phyloP scores from a whole-genome alignment of 2,113 vertebrate genomes.

The Sebastes schlegelii region DNA sequence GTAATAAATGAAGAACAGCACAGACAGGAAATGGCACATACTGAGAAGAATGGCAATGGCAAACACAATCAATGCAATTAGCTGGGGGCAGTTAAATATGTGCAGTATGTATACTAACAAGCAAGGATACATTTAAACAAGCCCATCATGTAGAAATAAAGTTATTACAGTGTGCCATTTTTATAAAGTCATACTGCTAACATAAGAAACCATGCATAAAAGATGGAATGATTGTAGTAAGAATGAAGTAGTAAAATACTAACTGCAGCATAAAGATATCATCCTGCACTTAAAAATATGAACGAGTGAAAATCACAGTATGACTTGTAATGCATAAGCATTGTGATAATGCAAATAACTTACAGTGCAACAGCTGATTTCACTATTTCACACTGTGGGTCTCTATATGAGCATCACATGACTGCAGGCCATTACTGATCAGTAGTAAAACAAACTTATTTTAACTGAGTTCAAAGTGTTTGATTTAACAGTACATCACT shows the following conservation, averaged over 20 bases:
- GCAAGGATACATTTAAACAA: background rate
- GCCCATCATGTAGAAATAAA: background rate
- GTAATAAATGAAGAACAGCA: background rate
- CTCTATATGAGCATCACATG: too few relatives aligned
- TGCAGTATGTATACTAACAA: background rate
- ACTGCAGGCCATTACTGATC: too few relatives aligned
- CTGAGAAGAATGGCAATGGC: background rate
- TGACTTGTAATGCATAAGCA: constrained; percentile 3
- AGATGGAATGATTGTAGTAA: background rate
- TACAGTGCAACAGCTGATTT: constrained; percentile 34
- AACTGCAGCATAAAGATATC: background rate
- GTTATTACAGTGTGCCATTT: background rate
- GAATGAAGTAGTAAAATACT: background rate
- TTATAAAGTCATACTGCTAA: background rate
- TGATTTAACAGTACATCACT: too few relatives aligned
- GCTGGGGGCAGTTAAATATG: background rate
- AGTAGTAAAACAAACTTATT: too few relatives aligned
- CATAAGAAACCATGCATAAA: background rate
- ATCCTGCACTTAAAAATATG: background rate
- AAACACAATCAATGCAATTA: background rate
- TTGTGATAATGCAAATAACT: background rate
- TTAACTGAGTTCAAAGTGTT: too few relatives aligned
- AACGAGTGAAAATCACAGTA: background rate
- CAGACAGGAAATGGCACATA: background rate
- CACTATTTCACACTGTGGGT: background rate